Conservation (phyloP, 2,113 vertebrate genomes). For the Nipponia nippon region DNA sequence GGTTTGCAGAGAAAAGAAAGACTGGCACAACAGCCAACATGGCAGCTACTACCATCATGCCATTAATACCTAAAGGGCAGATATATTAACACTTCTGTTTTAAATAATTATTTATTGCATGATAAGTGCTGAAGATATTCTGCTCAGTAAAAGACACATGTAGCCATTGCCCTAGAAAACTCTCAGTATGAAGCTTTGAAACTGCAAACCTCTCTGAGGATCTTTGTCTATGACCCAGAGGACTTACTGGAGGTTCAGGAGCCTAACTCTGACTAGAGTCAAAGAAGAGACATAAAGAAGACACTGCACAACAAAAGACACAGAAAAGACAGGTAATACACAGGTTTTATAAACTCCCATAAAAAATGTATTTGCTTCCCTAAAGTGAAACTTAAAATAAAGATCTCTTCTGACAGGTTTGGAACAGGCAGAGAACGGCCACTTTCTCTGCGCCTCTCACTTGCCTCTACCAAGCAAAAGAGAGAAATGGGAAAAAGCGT, state of each 20-base stretch:
- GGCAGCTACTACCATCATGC: background rate
- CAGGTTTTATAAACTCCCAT: background rate
- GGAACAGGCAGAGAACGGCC: background rate
- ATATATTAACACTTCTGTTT: background rate
- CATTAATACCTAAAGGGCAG: background rate
- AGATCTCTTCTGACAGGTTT: background rate
- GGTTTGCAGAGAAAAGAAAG: background rate
- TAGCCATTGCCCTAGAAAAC: background rate
- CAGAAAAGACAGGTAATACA: background rate
- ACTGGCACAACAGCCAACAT: background rate
- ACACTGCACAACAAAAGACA: background rate
- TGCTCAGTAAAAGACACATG: background rate
- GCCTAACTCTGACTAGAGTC: background rate
- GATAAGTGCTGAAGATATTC: background rate
- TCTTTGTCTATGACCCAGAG: background rate
- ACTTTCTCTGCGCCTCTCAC: background rate
- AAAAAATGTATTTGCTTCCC: background rate
- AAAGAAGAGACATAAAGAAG: background rate
- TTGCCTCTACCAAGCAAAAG: background rate
- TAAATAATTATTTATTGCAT: background rate
- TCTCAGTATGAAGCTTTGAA: background rate
- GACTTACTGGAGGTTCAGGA: background rate
- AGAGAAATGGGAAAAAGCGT: background rate
- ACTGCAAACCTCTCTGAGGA: background rate
- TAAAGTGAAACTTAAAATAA: background rate